These are phyloP conservation scores for Trochalopteron elliotii DNA, from an alignment of 2,113 vertebrate species.

Conservation along the genomic window DNA sequence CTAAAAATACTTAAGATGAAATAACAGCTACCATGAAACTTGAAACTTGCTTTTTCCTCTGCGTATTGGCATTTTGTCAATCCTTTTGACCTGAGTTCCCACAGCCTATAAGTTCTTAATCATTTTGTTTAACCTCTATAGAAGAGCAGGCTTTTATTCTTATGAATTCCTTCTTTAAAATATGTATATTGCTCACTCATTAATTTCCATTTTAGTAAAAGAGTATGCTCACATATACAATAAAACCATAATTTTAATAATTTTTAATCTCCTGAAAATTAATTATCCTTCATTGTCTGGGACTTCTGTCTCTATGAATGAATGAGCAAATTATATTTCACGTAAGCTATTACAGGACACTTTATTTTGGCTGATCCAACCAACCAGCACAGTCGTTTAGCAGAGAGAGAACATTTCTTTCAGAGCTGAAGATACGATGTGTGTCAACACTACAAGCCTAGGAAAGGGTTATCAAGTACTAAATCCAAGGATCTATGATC, in stretches of 20 bases:
- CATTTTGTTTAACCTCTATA: not conserved
- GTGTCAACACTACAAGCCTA: not conserved
- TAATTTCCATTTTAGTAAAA: not conserved
- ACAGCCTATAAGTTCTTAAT: not conserved
- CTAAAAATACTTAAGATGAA: not conserved
- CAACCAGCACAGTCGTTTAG: not conserved
- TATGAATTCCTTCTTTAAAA: not conserved
- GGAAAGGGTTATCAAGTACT: not conserved
- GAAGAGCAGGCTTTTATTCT: not conserved
- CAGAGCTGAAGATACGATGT: not conserved
- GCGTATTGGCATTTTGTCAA: not conserved
- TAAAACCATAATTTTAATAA: not conserved
- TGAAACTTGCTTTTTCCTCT: not conserved
- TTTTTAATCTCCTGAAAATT: not conserved
- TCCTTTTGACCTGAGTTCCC: not conserved
- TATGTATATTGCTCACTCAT: not conserved
- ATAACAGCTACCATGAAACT: not conserved
- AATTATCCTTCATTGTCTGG: not conserved
- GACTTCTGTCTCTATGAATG: not conserved
- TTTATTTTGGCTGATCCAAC: not conserved
- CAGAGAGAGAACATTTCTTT: not conserved
- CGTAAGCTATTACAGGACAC: not conserved
- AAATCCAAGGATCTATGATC: not conserved
- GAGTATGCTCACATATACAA: not conserved
- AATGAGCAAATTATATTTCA: not conserved